phyloP scores from a whole-genome alignment of 2,888 invertebrate genomes.

The Lasioglossum villosulum region DNA sequence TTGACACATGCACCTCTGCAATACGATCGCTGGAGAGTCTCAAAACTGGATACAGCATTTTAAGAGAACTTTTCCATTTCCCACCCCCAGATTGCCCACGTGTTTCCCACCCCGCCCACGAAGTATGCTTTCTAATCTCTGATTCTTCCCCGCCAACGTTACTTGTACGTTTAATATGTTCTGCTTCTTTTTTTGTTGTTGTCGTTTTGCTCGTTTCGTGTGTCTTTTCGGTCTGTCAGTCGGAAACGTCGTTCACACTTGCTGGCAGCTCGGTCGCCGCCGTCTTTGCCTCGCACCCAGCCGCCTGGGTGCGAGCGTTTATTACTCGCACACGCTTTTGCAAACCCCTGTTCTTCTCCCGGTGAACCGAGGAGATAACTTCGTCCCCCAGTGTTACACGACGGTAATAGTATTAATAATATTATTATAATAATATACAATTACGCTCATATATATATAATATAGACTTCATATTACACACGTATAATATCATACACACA shows the following conservation, averaged over 20 bases:
- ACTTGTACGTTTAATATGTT: background rate
- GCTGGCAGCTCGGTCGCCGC: background rate
- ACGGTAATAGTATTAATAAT: slow-evolving; percentile 67
- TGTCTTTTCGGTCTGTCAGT: slow-evolving; percentile 59
- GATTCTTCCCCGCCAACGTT: background rate
- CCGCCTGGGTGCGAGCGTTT: background rate
- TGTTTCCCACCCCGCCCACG: slow-evolving; percentile 21
- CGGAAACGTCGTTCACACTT: slow-evolving; percentile 38
- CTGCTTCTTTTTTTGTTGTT: background rate
- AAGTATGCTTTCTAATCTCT: background rate
- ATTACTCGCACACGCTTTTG: background rate
- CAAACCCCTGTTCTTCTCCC: slow-evolving; percentile 1
- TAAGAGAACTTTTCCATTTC: background rate
- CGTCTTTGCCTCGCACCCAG: background rate
- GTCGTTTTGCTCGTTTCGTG: slow-evolving; percentile 6
- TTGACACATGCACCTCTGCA: slow-evolving; percentile 53
- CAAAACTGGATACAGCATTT: background rate
- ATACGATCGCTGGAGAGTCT: slow-evolving; percentile 37
- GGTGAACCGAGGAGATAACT: background rate
- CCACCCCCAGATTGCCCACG: slow-evolving; percentile 22
- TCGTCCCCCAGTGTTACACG: slow-evolving; percentile 47
- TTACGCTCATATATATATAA: slow-evolving; percentile 67
- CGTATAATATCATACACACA: background rate
- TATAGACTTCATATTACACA: background rate
- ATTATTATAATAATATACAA: slow-evolving; percentile 71